Evolutionary conservation across 2,113 vertebrate species (phyloP).

Genomic region (Nycticryphes semicollaris): DNA sequence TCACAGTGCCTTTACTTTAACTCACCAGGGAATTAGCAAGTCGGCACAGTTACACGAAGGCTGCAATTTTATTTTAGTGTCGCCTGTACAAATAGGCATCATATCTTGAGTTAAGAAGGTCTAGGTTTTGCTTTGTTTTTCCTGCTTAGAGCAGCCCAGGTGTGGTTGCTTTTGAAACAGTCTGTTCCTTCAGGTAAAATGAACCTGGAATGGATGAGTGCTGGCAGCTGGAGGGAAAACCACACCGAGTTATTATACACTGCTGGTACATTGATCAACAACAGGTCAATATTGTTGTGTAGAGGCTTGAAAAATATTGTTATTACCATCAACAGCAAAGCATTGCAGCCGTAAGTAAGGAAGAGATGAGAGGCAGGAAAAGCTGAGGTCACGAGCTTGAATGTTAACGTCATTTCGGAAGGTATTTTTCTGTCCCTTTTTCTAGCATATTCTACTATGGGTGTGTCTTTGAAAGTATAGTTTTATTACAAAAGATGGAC

Average conservation of each 20-base stretch:
- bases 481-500: background rate
- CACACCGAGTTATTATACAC: background rate
- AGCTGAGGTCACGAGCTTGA: background rate
- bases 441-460: background rate
- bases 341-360: background rate
- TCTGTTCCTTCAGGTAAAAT: conserved; percentile 14
- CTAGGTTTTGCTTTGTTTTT: background rate
- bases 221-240: background rate
- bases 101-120: conserved; percentile 14
- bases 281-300: conserved; percentile 9
- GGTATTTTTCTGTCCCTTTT: background rate
- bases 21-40: background rate
- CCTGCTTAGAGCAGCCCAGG: background rate
- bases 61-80: conserved; percentile 54
- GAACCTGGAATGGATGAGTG: background rate
- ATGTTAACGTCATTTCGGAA: background rate
- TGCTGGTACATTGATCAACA: conserved; percentile 7
- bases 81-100: conserved; percentile 32
- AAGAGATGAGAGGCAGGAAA: background rate
- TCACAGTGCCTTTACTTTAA: conserved; percentile 7
- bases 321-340: background rate
- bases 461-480: background rate
- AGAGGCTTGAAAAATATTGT: background rate
- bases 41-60: background rate
- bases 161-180: conserved; percentile 44